These are phyloP conservation scores for Phalacrocorax brasilianus DNA, from an alignment of 2,113 vertebrate genomes.

Conservation along the genomic window DNA sequence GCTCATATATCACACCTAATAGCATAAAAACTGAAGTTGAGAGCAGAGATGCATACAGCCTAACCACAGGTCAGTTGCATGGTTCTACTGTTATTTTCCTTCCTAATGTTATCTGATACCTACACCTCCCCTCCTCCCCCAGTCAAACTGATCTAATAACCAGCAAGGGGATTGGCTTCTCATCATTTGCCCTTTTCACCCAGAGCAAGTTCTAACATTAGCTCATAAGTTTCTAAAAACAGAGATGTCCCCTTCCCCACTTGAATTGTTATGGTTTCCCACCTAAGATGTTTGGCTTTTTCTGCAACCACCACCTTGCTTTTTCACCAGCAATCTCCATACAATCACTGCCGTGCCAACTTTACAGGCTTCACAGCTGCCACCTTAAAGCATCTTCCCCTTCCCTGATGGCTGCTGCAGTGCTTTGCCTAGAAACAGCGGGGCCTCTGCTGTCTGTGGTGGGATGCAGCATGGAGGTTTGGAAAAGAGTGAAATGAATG, in stretches of 20 bases:
- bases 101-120: not conserved
- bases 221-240: not conserved
- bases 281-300: not conserved
- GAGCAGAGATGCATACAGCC: not conserved
- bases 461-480: not conserved
- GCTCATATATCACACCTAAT: not conserved
- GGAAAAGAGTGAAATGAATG: not conserved
- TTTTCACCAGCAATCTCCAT: not conserved
- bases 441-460: not conserved
- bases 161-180: not conserved
- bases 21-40: not conserved
- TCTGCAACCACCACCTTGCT: not conserved
- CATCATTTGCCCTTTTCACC: not conserved
- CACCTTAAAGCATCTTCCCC: not conserved
- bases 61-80: not conserved
- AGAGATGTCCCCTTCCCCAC: not conserved
- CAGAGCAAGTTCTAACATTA: not conserved
- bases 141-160: not conserved
- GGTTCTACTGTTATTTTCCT: not conserved
- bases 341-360: not conserved
- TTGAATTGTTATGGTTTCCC: not conserved
- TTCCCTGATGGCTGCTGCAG: not conserved
- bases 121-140: not conserved
- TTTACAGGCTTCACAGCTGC: not conserved
- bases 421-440: not conserved